Evolutionary conservation across 2,888 invertebrate species (phyloP), one percentile per base, ranked within the genome.

Genomic region (Volucella inflata): DNA sequence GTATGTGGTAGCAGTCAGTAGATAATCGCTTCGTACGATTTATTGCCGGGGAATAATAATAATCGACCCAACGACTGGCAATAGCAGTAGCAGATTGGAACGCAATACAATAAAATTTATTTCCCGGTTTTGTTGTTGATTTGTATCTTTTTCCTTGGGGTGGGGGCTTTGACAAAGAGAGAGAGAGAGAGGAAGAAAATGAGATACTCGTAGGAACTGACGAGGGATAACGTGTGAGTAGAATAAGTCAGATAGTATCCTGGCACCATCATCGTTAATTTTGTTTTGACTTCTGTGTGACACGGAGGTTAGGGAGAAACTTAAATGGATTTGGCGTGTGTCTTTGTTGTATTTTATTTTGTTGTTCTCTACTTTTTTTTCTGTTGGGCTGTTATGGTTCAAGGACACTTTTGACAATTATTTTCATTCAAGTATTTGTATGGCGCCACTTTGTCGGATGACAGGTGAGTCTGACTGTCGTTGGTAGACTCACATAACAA

Each of bases 21-120:
- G 53, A 77, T 77, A 78, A 78, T 78, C 70, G 70, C 48, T 70
- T 75, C 57, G 10, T 42, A 75, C 36, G 68, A 70, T 75, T 81
- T 76, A 79, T 59, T 55, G 50, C 64, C 42, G 38, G 21, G 9
- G 21, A 70, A 76, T 65, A 71, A 76, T 42, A 40, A 48, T 65
- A 40, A 59, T 60, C 67, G 14, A 46, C 46, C n/a, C 55, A 40
- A 36, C 11, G 36, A 46, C 42, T 59, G 30, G 6, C 30, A 30
- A 30, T 30, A 30, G 60, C 44, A 71, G 44, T 65, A 36, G n/a
- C 50, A 60, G 64, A 65, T 59, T 65, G 57, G 51, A 71, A 64
- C 17, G 55, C 50, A 53, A 62, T 55, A 62, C 17, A 65, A 64
- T 65, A 40, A 21, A 59, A 30, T 10, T 14, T 62, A 38, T 78